Evolutionary conservation across 2,113 vertebrate species (phyloP), one percentile per base, ranked within the genome.

Genomic region (Psephotus haematonotus): DNA sequence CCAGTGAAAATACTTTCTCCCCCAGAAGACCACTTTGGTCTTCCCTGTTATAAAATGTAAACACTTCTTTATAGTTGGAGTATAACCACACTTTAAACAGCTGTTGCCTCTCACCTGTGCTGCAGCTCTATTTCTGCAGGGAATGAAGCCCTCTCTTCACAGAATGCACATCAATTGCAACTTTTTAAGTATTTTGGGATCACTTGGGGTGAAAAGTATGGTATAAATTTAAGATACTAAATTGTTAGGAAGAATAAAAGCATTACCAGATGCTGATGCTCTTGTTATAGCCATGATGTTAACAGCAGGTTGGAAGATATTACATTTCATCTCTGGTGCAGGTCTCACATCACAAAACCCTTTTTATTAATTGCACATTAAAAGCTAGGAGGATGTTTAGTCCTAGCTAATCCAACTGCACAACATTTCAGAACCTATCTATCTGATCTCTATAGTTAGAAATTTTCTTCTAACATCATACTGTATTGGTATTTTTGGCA

Each of bases 1-100:
- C 60, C 79, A 94, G 67, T 81, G 63, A 81, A 96, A 96, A 93
- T 83, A 81, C 60, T 83, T 96, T 88, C 85, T 80, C 11, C 47
- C 93, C 90, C 93, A 78, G 80, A 95, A 92, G 96, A 79, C 86
- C 83, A 92, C 72, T 96, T 96, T 44, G 53, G 76, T 96, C 90
- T 90, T 96, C 90, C 27, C 64, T 82, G 25, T 84, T 92, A 88
- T 77, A 84, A 95, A 96, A 96, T 84, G 60, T 86, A 96, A 96
- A 94, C 64, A 74, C 43, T 81, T 90, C 75, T 91, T 91, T 92
- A 90, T 75, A 90, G 82, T 88, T 93, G 60, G 75, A 93, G 90
- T 68, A 92, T 93, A 94, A 96, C 72, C 55, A 90, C 24, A 23
- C 77, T 96, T 95, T 52, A 92, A 95, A 94, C 68, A 92, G 88